These are phyloP conservation scores for Pseudococcus longispinus DNA, from an alignment of 2,888 invertebrate genomes.

Conservation along the genomic window DNA sequence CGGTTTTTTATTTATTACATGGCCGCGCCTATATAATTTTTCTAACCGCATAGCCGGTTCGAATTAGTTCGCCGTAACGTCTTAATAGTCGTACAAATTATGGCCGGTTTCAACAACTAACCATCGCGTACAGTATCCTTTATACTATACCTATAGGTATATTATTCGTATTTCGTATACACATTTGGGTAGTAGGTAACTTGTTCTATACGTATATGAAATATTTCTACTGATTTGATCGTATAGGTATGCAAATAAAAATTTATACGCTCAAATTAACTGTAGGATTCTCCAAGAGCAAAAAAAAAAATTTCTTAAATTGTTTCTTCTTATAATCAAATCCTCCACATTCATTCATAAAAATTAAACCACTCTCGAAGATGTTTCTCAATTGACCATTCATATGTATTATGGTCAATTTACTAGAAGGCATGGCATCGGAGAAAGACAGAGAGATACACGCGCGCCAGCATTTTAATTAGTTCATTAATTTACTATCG, in stretches of 20 bases:
- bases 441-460: not conserved
- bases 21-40: slow-evolving; percentile 40
- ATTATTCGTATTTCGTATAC: not conserved
- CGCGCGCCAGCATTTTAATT: slow-evolving; percentile 32
- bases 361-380: not conserved
- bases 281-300: not conserved
- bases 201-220: not conserved
- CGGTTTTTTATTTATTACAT: not conserved
- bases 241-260: not conserved
- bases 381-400: not conserved
- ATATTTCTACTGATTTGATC: not conserved
- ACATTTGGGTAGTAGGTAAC: not conserved
- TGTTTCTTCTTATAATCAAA: not conserved
- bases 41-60: slow-evolving; percentile 32
- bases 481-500: slow-evolving; percentile 33
- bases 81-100: slow-evolving; percentile 40
- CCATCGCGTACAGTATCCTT: not conserved
- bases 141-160: not conserved
- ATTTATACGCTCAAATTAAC: not conserved
- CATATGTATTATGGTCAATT: not conserved
- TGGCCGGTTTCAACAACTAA: not conserved
- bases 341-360: slow-evolving; percentile 1
- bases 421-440: not conserved
- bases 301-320: not conserved
- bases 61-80: slow-evolving; percentile 30